Evolutionary conservation across 2,888 invertebrate species (phyloP), one percentile per base, ranked within the genome.

Genomic region (Machimus rusticus): DNA sequence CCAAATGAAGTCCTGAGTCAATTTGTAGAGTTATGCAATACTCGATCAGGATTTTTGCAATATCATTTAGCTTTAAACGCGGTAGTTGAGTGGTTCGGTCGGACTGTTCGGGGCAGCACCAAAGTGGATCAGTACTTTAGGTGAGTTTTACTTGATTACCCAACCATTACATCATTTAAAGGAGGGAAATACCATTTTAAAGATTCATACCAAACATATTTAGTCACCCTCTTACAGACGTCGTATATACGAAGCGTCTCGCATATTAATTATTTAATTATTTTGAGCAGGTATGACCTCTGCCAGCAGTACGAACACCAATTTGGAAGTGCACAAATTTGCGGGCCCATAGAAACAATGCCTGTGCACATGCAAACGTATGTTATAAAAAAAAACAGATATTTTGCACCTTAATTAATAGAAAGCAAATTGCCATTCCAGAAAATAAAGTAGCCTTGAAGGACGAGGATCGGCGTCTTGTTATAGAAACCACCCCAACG

Each of bases 61-160:
- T 78, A 89, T 89, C 23, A 89, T 87, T 89, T 91, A 46, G 90
- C 91, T 34, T 89, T 90, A 46, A 91, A 91, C 88, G 88, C 90
- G 82, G 90, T 90, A 0, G 86, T 91, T 4, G 91, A 91, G 86
- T 91, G 91, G 91, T 91, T 91, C 89, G 91, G 91, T 1, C 89
- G 90, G 57, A 91, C 90, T 5, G 88, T 91, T 74, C 90, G 90
- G 77, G 90, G 90, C 28, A 90, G 89, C 23, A 86, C 88, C 5
- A 90, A 90, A 88, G 90, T 91, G 12, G 89, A 90, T 78, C 90
- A 90, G 37, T 91, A 90, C 87, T 90, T 90, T 86, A 90, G 90
- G 91, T 91, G 89, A 88, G 88, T 88, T 51, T 3, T 39, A 51
- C 28, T 66, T 31, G 14, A 37, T 46, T 28, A 46, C 8, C 8